Conservation (phyloP, 2,888 invertebrate species). For the Gandaritis pyraliata region DNA sequence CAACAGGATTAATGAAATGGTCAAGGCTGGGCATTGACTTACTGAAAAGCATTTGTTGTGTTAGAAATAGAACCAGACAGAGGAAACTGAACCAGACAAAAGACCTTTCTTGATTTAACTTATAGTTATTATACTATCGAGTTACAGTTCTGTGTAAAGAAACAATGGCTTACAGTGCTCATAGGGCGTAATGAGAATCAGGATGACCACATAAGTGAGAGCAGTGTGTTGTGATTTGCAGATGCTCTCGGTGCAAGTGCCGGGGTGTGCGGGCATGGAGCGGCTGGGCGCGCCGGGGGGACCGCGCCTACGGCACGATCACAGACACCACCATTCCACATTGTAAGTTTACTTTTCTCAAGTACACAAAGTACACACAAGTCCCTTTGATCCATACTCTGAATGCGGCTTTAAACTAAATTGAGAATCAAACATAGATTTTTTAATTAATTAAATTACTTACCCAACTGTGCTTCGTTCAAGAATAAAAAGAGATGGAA, state of each 20-base stretch:
- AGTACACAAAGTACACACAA: not conserved
- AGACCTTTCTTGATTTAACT: too few species aligned
- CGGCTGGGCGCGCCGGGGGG: conserved; percentile 86
- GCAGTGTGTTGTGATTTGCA: conserved; percentile 85
- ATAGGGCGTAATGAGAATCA: conserved; percentile 57
- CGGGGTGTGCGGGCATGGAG: conserved; percentile 90
- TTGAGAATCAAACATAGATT: too few species aligned
- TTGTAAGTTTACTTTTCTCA: conserved; percentile 62
- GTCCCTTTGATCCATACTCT: too few species aligned
- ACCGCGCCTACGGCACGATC: conserved; percentile 85
- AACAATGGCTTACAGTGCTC: not conserved
- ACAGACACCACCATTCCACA: conserved; percentile 81
- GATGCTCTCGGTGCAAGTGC: conserved; percentile 90
- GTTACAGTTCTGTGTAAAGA: not conserved
- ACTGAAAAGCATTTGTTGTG: too few species aligned
- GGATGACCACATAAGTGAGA: conserved; percentile 83
- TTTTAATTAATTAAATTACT: too few species aligned
- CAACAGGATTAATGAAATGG: conserved; percentile 6
- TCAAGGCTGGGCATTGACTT: conserved; percentile 8
- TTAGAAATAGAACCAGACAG: too few species aligned
- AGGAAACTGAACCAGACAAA: too few species aligned
- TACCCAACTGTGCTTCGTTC: too few species aligned
- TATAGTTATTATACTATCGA: too few species aligned
- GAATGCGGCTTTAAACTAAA: too few species aligned
- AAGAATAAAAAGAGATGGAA: too few species aligned